phyloP scores from a whole-genome alignment of 2,888 invertebrate species.

The Scelioninae gen. 2 region DNA sequence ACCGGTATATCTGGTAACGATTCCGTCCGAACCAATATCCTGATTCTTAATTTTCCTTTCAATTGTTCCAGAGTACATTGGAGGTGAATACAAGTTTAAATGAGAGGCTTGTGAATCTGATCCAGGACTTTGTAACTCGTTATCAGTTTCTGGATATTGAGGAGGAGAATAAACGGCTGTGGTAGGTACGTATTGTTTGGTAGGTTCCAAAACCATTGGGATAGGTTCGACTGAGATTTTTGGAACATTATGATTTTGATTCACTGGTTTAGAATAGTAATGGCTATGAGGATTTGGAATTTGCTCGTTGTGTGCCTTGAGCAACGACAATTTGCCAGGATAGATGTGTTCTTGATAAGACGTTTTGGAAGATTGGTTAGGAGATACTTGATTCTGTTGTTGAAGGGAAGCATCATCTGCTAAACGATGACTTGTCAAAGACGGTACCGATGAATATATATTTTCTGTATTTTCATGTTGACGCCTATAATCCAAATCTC shows the following conservation, averaged over 20 bases:
- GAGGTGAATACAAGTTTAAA: constrained; percentile 30
- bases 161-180: constrained; percentile 14
- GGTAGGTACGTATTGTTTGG: constrained; percentile 6
- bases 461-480: constrained; percentile 30
- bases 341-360: constrained; percentile 47
- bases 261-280: constrained; percentile 57
- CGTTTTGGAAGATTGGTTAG: constrained; percentile 20
- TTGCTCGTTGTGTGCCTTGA: constrained; percentile 28
- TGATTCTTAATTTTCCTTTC: constrained; percentile 71
- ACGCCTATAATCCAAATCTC: constrained; percentile 40
- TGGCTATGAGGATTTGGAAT: constrained; percentile 40
- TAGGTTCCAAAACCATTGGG: background rate
- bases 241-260: constrained; percentile 58
- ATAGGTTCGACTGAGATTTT: constrained; percentile 8
- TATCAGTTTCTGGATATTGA: constrained; percentile 2
- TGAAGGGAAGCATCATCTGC: constrained; percentile 35
- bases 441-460: constrained; percentile 39
- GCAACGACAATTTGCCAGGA: constrained; percentile 49
- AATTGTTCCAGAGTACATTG: constrained; percentile 23
- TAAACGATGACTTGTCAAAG: constrained; percentile 38
- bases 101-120: background rate
- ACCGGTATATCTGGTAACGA: constrained; percentile 72
- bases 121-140: constrained; percentile 9
- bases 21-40: constrained; percentile 71
- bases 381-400: constrained; percentile 14